These are phyloP conservation scores for Myiopsitta monachus DNA, from an alignment of 2,113 vertebrate genomes.

Conservation along the genomic window DNA sequence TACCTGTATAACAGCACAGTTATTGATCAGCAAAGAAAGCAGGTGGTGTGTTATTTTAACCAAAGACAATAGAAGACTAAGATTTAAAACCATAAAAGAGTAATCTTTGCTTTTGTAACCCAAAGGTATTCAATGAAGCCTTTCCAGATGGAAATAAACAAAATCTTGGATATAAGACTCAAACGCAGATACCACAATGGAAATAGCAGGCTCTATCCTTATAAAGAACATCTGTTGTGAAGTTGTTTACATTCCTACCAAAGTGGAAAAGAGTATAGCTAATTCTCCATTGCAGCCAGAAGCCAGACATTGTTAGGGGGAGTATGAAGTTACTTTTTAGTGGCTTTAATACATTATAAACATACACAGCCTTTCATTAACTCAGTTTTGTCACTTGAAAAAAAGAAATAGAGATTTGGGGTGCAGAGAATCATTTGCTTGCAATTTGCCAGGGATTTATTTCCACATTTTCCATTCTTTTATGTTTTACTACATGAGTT, in stretches of 20 bases:
- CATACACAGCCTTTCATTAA: neutral
- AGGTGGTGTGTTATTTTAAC: neutral
- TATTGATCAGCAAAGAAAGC: neutral
- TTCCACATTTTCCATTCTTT: neutral
- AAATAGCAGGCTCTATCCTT: conserved; percentile 40
- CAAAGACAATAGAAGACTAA: neutral
- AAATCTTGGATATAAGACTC: conserved; percentile 30
- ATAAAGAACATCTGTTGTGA: conserved; percentile 57
- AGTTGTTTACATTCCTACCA: conserved; percentile 49
- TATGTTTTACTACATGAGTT: neutral
- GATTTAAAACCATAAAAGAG: neutral
- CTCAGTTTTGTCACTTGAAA: neutral
- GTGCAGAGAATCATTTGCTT: neutral
- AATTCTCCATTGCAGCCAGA: conserved; percentile 2
- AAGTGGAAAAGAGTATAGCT: neutral
- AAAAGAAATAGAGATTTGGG: neutral
- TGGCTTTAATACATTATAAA: neutral
- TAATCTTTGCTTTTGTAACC: conserved; percentile 32
- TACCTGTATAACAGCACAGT: neutral
- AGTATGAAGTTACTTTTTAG: neutral
- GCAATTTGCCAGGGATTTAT: neutral
- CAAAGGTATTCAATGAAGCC: neutral
- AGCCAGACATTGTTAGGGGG: neutral
- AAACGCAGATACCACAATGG: conserved; percentile 7
- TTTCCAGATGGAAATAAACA: conserved; percentile 61